These are phyloP conservation scores for Fistularia tabacaria DNA, from an alignment of 2,797 vertebrate genomes.

Conservation along the genomic window DNA sequence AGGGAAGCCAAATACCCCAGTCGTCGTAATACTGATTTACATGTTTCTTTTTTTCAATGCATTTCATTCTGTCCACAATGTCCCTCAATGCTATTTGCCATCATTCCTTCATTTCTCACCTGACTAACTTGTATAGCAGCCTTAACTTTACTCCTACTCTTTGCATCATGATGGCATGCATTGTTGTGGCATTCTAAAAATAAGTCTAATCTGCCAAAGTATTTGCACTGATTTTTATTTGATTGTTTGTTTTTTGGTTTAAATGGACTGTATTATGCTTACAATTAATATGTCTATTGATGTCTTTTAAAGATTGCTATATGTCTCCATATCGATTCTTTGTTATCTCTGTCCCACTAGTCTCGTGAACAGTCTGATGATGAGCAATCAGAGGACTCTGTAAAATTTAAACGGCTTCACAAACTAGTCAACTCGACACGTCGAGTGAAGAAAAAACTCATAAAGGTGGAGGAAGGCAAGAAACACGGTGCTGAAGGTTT, in stretches of 20 bases:
- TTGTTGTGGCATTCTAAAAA: background rate
- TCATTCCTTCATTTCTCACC: constrained; percentile 51
- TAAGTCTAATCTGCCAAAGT: constrained; percentile 1
- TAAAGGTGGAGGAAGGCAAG: constrained; percentile 95
- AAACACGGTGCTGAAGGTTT: constrained; percentile 90
- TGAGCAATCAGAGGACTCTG: constrained; percentile 93
- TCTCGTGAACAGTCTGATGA: constrained; percentile 97
- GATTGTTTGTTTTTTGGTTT: background rate
- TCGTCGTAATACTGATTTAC: too few relatives aligned
- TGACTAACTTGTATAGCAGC: constrained; percentile 63
- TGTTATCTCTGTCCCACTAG: constrained; percentile 60
- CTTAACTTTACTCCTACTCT: constrained; percentile 38
- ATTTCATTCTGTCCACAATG: background rate
- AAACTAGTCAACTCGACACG: constrained; percentile 98
- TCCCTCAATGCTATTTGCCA: constrained; percentile 27
- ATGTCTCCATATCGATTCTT: background rate
- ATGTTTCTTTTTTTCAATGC: background rate
- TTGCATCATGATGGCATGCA: constrained; percentile 9
- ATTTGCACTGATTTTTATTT: constrained; percentile 1
- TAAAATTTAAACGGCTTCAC: constrained; percentile 97
- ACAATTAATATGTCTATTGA: background rate
- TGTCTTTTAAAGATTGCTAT: constrained; percentile 1
- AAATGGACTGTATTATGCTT: background rate
- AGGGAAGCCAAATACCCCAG: background rate
- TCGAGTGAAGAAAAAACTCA: constrained; percentile 93